phyloP scores from a whole-genome alignment of 2,797 vertebrate genomes.

The Sternarchorhynchus goeldii region DNA sequence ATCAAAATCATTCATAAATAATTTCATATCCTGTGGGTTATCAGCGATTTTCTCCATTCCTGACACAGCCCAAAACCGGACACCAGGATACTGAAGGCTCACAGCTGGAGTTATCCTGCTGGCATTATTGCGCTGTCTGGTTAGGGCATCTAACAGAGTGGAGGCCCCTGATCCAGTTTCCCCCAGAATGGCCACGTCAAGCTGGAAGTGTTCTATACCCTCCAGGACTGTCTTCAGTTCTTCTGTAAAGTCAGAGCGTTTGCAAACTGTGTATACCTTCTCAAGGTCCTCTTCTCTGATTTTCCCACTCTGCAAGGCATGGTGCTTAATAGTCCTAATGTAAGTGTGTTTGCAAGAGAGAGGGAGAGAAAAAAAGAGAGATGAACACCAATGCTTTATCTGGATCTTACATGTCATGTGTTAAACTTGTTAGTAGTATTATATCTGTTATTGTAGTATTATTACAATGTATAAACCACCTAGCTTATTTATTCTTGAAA shows the following conservation, averaged over 20 bases:
- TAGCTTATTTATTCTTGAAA: not conserved
- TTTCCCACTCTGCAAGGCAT: conserved; percentile 41
- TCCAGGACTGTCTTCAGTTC: conserved; percentile 29
- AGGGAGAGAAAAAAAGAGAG: not conserved
- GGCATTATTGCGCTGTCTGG: not conserved
- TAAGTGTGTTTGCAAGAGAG: not conserved
- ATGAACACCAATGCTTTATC: not conserved
- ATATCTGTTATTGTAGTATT: too few relatives aligned
- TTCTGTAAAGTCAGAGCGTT: not conserved
- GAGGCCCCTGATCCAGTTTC: conserved; percentile 43
- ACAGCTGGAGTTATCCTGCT: conserved; percentile 18
- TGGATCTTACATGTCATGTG: too few relatives aligned
- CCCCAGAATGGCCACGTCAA: conserved; percentile 50
- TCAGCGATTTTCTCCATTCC: conserved; percentile 33
- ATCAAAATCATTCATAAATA: conserved; percentile 33
- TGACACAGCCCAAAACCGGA: conserved; percentile 53
- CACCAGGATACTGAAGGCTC: conserved; percentile 37
- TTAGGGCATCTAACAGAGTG: conserved; percentile 41
- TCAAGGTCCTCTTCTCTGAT: conserved; percentile 28
- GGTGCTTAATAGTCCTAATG: not conserved
- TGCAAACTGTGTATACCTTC: conserved; percentile 27
- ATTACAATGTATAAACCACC: too few relatives aligned
- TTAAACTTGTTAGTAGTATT: too few relatives aligned
- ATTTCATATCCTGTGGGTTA: conserved; percentile 11
- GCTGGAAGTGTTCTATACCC: conserved; percentile 44